Evolutionary conservation across 2,888 invertebrate genomes (phyloP), one percentile per base, ranked within the genome.

Genomic region (Drosophila neotestacea): DNA sequence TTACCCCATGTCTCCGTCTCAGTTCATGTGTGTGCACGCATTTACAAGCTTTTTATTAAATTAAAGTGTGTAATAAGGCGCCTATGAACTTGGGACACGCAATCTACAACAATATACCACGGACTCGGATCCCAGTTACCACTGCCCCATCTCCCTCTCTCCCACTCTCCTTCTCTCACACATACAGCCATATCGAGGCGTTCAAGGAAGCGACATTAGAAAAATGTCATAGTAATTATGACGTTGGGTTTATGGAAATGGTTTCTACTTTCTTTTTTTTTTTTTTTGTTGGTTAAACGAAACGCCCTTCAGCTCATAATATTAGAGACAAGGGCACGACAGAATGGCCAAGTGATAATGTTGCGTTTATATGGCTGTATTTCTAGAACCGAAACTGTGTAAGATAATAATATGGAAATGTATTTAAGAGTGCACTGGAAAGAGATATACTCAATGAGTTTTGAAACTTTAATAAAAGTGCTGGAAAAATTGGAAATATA

Each of bases 21-120:
- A 1, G 46, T 41, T 44, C 78, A 80, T 85, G 79, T 81, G 72
- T 70, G 85, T 69, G 83, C 68, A 85, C 68, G 78, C 85, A 85
- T 79, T 85, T 81, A 81, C 81, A 79, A 73, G 83, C 86, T 86
- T 84, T 83, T 86, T 84, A 84, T 86, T 84, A 86, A 84, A 84
- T 84, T 86, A 84, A 84, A 81, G 82, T 73, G 82, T 79, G 85
- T 79, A 84, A 84, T 81, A 84, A 75, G 87, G 85, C 87, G 83
- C 84, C 83, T 68, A 77, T 75, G 82, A 84, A 64, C 83, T 68
- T 62, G 79, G 63, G 60, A 68, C 82, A 82, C 82, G 82, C 82
- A 85, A 73, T 55, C 61, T 32, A 42, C 68, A 39, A 22, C 22
- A 41, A 47, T 42, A 39, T 47, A 48, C 28, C 16, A 13, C n/a